phyloP scores from a whole-genome alignment of 92 coral and sea anemone species.

The Palythoa grandiflora region DNA sequence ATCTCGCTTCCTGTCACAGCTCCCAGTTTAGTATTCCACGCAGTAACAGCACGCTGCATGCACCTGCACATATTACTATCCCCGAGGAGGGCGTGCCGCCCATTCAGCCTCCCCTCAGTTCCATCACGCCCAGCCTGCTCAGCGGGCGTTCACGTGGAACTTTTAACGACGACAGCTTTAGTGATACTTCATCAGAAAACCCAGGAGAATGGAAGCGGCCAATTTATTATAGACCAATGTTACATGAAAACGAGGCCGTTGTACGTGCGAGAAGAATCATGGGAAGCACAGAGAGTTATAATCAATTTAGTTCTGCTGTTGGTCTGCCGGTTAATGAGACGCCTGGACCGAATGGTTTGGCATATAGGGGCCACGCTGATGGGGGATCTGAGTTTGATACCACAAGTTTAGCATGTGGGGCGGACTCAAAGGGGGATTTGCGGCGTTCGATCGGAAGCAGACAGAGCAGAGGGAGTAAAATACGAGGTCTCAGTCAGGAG shows the following conservation, averaged over 20 bases:
- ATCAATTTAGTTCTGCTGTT: slow-evolving; percentile 49
- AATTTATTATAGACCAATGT: slow-evolving; percentile 79
- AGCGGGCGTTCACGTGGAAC: slow-evolving; percentile 63
- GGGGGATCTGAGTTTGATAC: slow-evolving; percentile 92
- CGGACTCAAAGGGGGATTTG: slow-evolving; percentile 71
- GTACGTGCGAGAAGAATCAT: slow-evolving; percentile 74
- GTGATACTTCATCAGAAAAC: slow-evolving; percentile 90
- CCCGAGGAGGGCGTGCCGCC: slow-evolving; percentile 83
- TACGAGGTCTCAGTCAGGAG: slow-evolving; percentile 77
- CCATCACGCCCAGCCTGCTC: slow-evolving; percentile 62
- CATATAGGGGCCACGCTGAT: slow-evolving; percentile 89
- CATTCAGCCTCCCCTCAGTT: slow-evolving; percentile 83
- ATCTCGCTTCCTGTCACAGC: slow-evolving; percentile 84
- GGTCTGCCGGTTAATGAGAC: slow-evolving; percentile 76
- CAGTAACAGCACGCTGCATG: slow-evolving; percentile 71
- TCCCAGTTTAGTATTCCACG: slow-evolving; percentile 94
- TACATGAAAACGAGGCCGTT: slow-evolving; percentile 71
- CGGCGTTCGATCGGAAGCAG: slow-evolving; percentile 72
- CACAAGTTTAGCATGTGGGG: slow-evolving; percentile 70
- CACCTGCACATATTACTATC: slow-evolving; percentile 76
- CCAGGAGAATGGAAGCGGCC: slow-evolving; percentile 73
- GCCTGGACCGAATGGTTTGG: slow-evolving; percentile 73
- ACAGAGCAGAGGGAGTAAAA: slow-evolving; percentile 75
- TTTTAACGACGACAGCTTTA: slow-evolving; percentile 73
- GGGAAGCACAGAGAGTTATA: slow-evolving; percentile 59